Percentiles rank a stretch among this genome's conserved stretches.
These are phyloP conservation scores for Cephus pygmeus DNA, from an alignment of 2,888 invertebrate genomes.

Conservation along the genomic window DNA sequence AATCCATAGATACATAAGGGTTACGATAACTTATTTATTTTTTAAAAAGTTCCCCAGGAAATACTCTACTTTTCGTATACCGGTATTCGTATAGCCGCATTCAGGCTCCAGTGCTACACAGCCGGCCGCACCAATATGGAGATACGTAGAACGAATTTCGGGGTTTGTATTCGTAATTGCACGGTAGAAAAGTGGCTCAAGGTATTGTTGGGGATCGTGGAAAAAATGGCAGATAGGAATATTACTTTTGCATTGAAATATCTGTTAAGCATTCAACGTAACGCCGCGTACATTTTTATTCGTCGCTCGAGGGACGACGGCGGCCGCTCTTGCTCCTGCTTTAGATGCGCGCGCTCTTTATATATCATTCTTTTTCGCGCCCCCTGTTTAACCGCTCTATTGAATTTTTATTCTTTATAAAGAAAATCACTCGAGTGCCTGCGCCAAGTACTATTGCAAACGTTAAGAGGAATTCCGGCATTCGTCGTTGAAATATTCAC, in stretches of 20 bases:
- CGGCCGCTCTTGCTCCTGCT: background rate
- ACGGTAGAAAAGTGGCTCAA: background rate
- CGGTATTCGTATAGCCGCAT: background rate
- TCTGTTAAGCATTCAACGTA: constrained; percentile 38
- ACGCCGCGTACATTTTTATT: constrained; percentile 27
- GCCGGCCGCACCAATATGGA: background rate
- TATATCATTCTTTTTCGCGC: constrained; percentile 36
- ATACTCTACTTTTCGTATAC: background rate
- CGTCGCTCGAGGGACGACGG: constrained; percentile 12
- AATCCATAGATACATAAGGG: too few species aligned
- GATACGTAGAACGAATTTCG: constrained; percentile 4
- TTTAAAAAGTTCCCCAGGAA: background rate
- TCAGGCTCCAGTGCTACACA: background rate
- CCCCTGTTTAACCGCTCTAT: constrained; percentile 34
- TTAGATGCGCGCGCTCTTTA: background rate
- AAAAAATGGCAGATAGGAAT: constrained; percentile 29
- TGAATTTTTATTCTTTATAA: constrained; percentile 38
- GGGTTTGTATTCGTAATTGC: constrained; percentile 29
- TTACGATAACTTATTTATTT: background rate
- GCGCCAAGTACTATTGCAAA: constrained; percentile 16
- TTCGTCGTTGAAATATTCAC: constrained; percentile 26
- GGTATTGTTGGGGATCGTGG: background rate
- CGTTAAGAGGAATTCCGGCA: constrained; percentile 7
- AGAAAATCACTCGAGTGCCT: constrained; percentile 34
- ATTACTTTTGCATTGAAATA: constrained; percentile 43